phyloP scores from a whole-genome alignment of 2,888 invertebrate genomes.

The Acronicta leporina region DNA sequence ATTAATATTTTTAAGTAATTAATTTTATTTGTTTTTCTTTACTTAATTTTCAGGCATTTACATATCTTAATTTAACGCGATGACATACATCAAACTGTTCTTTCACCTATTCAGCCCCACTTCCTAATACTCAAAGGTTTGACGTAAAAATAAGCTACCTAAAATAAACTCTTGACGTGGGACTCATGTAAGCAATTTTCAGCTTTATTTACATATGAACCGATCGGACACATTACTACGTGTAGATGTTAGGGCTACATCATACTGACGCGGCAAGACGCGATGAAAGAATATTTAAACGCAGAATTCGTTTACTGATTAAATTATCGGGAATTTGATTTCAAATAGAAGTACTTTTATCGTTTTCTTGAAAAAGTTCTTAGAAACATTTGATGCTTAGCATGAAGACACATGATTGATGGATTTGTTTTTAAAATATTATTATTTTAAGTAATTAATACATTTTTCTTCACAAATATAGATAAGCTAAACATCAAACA shows the following conservation, averaged over 20 bases:
- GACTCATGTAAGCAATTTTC: slow-evolving; percentile 51
- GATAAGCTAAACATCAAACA: not conserved
- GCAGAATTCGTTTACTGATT: slow-evolving; percentile 34
- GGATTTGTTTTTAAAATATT: too few species aligned
- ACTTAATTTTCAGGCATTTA: slow-evolving; percentile 13
- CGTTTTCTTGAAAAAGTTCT: slow-evolving; percentile 2
- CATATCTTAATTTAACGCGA: slow-evolving; percentile 7
- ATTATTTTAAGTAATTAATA: too few species aligned
- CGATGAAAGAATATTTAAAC: slow-evolving; percentile 39
- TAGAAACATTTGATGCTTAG: slow-evolving; percentile 3
- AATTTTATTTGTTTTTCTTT: not conserved
- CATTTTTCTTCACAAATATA: not conserved
- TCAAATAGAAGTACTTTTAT: slow-evolving; percentile 19
- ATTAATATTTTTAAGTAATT: not conserved
- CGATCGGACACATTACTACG: slow-evolving; percentile 36
- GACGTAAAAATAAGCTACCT: slow-evolving; percentile 54
- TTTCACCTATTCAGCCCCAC: slow-evolving; percentile 20
- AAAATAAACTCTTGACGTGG: slow-evolving; percentile 59
- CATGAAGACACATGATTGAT: not conserved
- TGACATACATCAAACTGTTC: slow-evolving; percentile 9
- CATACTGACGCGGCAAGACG: slow-evolving; percentile 24
- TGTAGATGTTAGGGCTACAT: slow-evolving; percentile 24
- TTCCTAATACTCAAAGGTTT: slow-evolving; percentile 56
- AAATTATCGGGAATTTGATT: slow-evolving; percentile 16
- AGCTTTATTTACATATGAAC: slow-evolving; percentile 47